Percentiles rank a stretch among this genome's conserved stretches.
phyloP scores from a whole-genome alignment of 2,888 invertebrate species.

The Habroteleia sp. region DNA sequence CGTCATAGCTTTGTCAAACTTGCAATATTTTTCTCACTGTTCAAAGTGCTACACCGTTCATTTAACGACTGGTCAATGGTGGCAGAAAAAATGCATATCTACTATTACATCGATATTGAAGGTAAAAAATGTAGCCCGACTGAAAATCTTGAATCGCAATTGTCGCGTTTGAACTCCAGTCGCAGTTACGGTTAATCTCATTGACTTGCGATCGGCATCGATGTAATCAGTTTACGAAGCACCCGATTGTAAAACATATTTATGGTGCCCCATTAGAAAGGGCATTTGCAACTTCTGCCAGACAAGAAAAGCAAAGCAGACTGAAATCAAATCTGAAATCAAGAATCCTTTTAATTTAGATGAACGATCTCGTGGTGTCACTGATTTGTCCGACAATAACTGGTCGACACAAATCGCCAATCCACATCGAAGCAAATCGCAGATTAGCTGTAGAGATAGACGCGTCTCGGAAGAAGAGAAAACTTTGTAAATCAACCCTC shows the following conservation, averaged over 20 bases:
- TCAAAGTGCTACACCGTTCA: no score
- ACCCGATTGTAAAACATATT: constrained; percentile 15
- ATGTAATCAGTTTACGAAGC: not conserved
- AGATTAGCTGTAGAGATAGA: constrained; percentile 34
- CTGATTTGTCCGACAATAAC: constrained; percentile 40
- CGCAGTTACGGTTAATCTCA: no score
- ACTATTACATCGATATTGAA: no score
- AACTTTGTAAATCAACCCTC: constrained; percentile 18
- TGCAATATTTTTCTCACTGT: constrained; percentile 14
- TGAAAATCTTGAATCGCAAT: no score
- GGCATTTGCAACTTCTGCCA: constrained; percentile 1
- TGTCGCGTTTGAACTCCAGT: no score
- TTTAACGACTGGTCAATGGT: no score
- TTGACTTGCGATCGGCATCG: constrained; percentile 7
- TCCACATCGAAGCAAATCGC: constrained; percentile 20
- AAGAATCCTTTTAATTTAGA: constrained; percentile 44
- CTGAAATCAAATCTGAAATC: constrained; percentile 15
- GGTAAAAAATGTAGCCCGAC: no score
- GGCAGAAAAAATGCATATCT: no score
- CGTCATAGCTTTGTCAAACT: constrained; percentile 20
- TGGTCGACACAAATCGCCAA: constrained; percentile 20
- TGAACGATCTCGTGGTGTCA: constrained; percentile 23
- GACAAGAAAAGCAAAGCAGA: constrained; percentile 24
- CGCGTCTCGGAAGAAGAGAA: constrained; percentile 8
- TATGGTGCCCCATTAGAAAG: constrained; percentile 8